A percentile compares a stretch with the other conserved stretches of the same genome.
Conservation (phyloP, 2,888 invertebrate genomes). For the Ctenicera cuprea region DNA sequence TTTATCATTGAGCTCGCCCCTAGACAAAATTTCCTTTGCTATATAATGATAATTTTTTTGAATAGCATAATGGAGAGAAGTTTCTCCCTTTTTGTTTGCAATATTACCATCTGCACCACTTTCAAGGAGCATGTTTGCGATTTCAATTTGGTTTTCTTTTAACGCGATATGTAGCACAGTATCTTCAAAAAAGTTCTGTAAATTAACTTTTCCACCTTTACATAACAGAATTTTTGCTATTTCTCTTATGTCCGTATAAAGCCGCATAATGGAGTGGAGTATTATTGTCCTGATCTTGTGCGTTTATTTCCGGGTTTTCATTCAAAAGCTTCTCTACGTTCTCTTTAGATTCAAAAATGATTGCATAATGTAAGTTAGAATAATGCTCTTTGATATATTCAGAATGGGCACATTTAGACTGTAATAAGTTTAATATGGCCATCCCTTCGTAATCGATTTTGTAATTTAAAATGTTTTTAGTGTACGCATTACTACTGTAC, state of each 20-base stretch:
- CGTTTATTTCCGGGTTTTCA: constrained; percentile 24
- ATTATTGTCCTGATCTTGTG: constrained; percentile 22
- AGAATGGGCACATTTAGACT: constrained; percentile 25
- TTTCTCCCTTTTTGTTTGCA: constrained; percentile 1
- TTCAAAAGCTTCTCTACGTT: constrained; percentile 26
- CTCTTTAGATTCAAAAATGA: constrained; percentile 30
- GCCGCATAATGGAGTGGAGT: constrained; percentile 21
- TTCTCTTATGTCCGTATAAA: constrained; percentile 11
- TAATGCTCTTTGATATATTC: constrained; percentile 33
- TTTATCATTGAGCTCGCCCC: not conserved
- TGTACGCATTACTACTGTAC: constrained; percentile 27
- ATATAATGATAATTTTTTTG: not conserved
- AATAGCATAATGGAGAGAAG: constrained; percentile 8
- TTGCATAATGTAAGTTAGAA: constrained; percentile 32
- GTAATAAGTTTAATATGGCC: constrained; percentile 38
- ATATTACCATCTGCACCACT: not conserved
- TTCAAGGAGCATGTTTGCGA: not conserved
- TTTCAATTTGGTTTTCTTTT: not conserved
- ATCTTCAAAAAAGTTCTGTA: not conserved
- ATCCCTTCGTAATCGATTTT: constrained; percentile 34
- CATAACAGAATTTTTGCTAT: not conserved
- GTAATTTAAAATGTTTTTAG: constrained; percentile 33
- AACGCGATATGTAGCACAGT: not conserved
- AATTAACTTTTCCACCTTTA: constrained; percentile 5
- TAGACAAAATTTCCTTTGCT: not conserved